Evolutionary conservation across 2,888 invertebrate genomes (phyloP), one percentile per base, ranked within the genome.

Genomic region (Cremastobaeus sp.): DNA sequence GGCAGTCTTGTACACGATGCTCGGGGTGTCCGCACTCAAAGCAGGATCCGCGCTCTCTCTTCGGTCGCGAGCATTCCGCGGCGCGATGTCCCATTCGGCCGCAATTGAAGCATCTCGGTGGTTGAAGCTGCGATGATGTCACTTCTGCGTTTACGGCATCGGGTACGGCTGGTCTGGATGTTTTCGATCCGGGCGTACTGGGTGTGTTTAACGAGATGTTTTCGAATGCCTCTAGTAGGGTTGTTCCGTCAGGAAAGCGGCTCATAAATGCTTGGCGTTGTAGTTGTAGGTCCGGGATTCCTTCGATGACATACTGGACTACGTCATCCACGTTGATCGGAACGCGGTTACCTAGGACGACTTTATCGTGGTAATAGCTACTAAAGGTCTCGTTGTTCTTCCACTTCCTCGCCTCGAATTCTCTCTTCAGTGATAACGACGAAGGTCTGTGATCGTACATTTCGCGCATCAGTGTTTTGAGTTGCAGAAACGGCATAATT

Each of bases 291-390:
- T 76, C 75, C 4, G 62, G 62, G 18, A 77, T 77, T 3, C 76
- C 77, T 1, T 77, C 72, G 5, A 77, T 70, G 1, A 76, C 6
- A n/a, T 74, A 74, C 8, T 76, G 66, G n/a, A 77, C 39, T 2
- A 77, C 18, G 9, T 78, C 76, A 1, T 71, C 54, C 3, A 50
- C 57, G 0, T 39, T 11, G 2, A 78, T 68, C 6, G 76, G 71
- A 8, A 76, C 75, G 0, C 47, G 55, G 35, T 77, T 78, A 8
- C 64, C 72, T 17, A 76, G 41, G 20, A 76, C 76, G 1, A 74
- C 11, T 25, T 78, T 76, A 0, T 76, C 70, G 32, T 77, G 78
- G 12, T 52, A 73, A 39, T 77, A 77, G 11, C 65, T 70, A 20
- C 65, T 52, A 35, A 77, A 78, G 2, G 66, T 25, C n/a, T 77